Base-by-base conservation (phyloP, 2,888 invertebrate genomes). In the Erebia palarica region DNA sequence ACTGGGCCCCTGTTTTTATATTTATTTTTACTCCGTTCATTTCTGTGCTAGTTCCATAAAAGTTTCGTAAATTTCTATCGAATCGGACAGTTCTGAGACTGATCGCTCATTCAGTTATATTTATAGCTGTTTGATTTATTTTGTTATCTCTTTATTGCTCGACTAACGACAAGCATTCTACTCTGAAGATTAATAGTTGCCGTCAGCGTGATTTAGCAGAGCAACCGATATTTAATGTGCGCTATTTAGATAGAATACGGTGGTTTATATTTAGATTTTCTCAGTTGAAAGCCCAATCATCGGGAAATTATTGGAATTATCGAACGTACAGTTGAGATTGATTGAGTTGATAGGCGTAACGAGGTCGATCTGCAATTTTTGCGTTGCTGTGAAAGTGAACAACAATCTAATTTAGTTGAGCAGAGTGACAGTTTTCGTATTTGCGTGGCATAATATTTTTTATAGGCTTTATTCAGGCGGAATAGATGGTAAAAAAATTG, bases 111-210 rank as follows among this genome's bases (percentile, higher is more conserved):
- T 87, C 86, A 81, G 83, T 82, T 81, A 85, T 92, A 92, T 92
- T 93, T 92, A 93, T 91, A 86, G 89, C 86, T 78, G 80, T 92
- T 92, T 93, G 92, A 92, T 93, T 93, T 93, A 93, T 93, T 92
- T 91, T 90, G 89, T 92, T 92, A 92, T 91, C 90, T 89, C 91
- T 92, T 92, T 92, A 93, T 92, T 91, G 91, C 90, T 82, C 76
- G 84, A 80, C 89, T 92, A 92, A 92, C 91, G 92, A 93, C 92
- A 92, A 87, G 88, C 91, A 87, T 92, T 91, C 91, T 91, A 84
- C 86, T 89, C 77, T 73, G 84, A 88, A 92, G 92, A 93, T 93
- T 92, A 92, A 93, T 93, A 90, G 90, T 91, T 83, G 81, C 81
- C 86, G 92, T 92, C 92, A 87, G 84, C 86, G 87, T 92, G 92